A percentile compares a stretch with the other conserved stretches of the same genome.
Evolutionary conservation across 2,888 invertebrate species (phyloP).

Genomic region (Hecatera dysodea): DNA sequence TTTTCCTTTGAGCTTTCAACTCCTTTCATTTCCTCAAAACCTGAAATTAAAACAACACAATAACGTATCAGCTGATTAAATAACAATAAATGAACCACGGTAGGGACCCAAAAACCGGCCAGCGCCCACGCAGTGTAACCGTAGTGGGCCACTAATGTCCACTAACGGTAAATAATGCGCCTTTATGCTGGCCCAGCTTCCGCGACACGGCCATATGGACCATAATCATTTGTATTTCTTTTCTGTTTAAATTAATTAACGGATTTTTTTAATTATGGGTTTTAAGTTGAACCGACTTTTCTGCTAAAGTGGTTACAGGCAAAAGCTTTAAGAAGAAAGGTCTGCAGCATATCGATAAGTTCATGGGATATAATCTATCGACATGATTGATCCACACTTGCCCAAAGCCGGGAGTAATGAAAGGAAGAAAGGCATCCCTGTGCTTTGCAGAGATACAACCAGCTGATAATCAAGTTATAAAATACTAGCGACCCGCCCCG

Average conservation of each 20-base stretch:
- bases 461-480: too few species aligned
- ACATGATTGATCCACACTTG: too few species aligned
- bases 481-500: too few species aligned
- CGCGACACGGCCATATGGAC: slow-evolving; percentile 45
- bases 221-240: slow-evolving; percentile 54
- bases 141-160: slow-evolving; percentile 66
- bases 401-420: too few species aligned
- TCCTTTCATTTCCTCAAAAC: background rate
- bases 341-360: too few species aligned
- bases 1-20: background rate
- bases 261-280: slow-evolving; percentile 13
- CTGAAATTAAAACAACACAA: background rate
- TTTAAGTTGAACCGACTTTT: background rate
- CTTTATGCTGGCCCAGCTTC: slow-evolving; percentile 59
- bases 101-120: slow-evolving; percentile 9
- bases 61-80: slow-evolving; percentile 33
- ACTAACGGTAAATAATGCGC: slow-evolving; percentile 67
- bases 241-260: slow-evolving; percentile 49
- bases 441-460: too few species aligned
- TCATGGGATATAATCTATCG: too few species aligned
- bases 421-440: too few species aligned
- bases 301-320: background rate
- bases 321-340: too few species aligned
- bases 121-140: slow-evolving; percentile 68
- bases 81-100: slow-evolving; percentile 23